Percentiles rank a stretch among this genome's conserved stretches.
Evolutionary conservation across 2,888 invertebrate genomes (phyloP).

Genomic region (Podotricha telesiphe): DNA sequence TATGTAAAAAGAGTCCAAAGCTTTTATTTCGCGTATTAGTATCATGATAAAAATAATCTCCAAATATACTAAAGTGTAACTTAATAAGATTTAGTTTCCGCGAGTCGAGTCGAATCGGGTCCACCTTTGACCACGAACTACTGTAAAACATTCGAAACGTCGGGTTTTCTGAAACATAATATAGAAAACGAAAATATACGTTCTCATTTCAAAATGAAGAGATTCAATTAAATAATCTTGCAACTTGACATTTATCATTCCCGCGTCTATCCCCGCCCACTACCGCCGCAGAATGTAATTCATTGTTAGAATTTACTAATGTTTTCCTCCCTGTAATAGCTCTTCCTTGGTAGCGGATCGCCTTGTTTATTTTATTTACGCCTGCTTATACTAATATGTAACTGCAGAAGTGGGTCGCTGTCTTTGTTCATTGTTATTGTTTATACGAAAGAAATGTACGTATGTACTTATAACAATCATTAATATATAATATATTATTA

Average conservation of each 20-base stretch:
- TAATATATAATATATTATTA: neutral
- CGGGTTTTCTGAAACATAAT: too few species aligned
- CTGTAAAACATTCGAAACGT: too few species aligned
- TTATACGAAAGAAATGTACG: neutral
- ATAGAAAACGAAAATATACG: too few species aligned
- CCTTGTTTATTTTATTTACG: neutral
- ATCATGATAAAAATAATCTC: too few species aligned
- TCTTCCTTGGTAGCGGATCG: constrained; percentile 15
- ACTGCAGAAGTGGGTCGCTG: neutral
- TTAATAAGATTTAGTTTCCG: too few species aligned
- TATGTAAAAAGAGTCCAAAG: too few species aligned
- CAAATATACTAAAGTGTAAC: too few species aligned
- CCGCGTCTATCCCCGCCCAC: neutral
- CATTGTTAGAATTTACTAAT: constrained; percentile 7
- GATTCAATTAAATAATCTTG: neutral
- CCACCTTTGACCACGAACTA: too few species aligned
- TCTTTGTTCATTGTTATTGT: neutral
- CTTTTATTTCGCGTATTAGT: too few species aligned
- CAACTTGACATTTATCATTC: neutral
- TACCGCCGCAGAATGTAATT: neutral
- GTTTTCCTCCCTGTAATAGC: constrained; percentile 32
- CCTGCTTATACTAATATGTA: neutral
- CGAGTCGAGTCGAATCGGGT: too few species aligned
- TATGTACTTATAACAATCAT: neutral
- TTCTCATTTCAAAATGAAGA: neutral